Percentiles rank a stretch among this genome's conserved stretches.
Conservation (phyloP, 35 echinoderm and acorn worm genomes). For the Eucidaris tribuloides region DNA sequence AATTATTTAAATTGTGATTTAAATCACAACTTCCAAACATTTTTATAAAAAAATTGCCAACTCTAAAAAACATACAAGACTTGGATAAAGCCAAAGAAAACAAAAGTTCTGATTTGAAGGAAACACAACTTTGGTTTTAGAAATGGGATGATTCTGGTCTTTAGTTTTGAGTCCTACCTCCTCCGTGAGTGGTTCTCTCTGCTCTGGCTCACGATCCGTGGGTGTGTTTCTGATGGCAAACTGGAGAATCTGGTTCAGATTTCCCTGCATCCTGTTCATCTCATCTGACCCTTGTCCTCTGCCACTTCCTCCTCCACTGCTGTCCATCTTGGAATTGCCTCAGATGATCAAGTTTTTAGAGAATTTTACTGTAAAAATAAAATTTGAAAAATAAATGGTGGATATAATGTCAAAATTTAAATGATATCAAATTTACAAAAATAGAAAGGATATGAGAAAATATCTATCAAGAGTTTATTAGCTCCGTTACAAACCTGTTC, state of each 20-base stretch:
- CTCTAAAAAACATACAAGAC: neutral
- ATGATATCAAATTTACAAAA: too few species aligned
- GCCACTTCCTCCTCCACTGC: neutral
- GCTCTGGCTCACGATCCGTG: neutral
- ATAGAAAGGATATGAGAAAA: too few species aligned
- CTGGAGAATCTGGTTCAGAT: neutral
- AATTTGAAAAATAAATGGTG: too few species aligned
- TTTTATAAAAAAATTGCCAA: neutral
- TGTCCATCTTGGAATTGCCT: too few species aligned
- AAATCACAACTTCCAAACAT: too few species aligned
- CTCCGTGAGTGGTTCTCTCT: neutral
- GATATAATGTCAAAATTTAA: too few species aligned
- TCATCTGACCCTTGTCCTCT: neutral
- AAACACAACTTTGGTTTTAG: neutral
- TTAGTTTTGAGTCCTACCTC: neutral
- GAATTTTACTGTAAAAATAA: too few species aligned
- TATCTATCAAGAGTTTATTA: too few species aligned
- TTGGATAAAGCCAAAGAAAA: neutral
- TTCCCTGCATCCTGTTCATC: neutral
- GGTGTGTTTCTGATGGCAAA: conserved; percentile 4
- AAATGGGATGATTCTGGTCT: neutral
- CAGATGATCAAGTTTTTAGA: too few species aligned
- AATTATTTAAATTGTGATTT: too few species aligned
- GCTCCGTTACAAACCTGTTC: too few species aligned
- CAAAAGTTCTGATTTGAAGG: neutral